phyloP scores from a whole-genome alignment of 2,888 invertebrate species.

The Liopterus haemorrhoidalis region DNA sequence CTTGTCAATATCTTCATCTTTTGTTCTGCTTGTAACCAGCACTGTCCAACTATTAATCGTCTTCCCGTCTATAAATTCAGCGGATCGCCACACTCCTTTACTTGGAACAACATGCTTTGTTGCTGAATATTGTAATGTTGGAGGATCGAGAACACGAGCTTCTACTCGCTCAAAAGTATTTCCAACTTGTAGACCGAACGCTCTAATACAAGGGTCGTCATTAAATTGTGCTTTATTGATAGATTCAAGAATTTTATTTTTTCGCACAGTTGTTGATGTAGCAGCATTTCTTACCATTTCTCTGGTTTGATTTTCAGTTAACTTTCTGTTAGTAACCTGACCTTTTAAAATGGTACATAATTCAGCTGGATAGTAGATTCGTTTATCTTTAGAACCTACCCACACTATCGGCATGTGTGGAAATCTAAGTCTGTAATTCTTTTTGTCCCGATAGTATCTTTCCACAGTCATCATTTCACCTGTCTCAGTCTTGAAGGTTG shows the following conservation, averaged over 20 bases:
- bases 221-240: slow-evolving; percentile 41
- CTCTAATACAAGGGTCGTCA: slow-evolving; percentile 54
- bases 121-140: slow-evolving; percentile 62
- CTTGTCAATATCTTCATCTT: slow-evolving; percentile 29
- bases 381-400: slow-evolving; percentile 65
- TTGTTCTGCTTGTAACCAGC: slow-evolving; percentile 39
- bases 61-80: slow-evolving; percentile 41
- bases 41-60: slow-evolving; percentile 48
- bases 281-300: slow-evolving; percentile 85
- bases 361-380: slow-evolving; percentile 78
- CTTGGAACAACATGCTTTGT: slow-evolving; percentile 33
- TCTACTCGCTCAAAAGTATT: slow-evolving; percentile 67
- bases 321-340: slow-evolving; percentile 69
- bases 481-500: slow-evolving; percentile 42
- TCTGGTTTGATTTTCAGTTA: slow-evolving; percentile 76
- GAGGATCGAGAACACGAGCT: slow-evolving; percentile 75
- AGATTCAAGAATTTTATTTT: slow-evolving; percentile 70
- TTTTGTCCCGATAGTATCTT: slow-evolving; percentile 44
- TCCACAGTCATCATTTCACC: slow-evolving; percentile 44
- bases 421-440: slow-evolving; percentile 45
- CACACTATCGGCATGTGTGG: slow-evolving; percentile 77
- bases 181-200: slow-evolving; percentile 76
- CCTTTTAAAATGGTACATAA: slow-evolving; percentile 71
- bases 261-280: slow-evolving; percentile 68
- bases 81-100: slow-evolving; percentile 47